These are phyloP conservation scores for Tamandua tetradactyla DNA, from an alignment of 2,797 vertebrate genomes.

Conservation along the genomic window DNA sequence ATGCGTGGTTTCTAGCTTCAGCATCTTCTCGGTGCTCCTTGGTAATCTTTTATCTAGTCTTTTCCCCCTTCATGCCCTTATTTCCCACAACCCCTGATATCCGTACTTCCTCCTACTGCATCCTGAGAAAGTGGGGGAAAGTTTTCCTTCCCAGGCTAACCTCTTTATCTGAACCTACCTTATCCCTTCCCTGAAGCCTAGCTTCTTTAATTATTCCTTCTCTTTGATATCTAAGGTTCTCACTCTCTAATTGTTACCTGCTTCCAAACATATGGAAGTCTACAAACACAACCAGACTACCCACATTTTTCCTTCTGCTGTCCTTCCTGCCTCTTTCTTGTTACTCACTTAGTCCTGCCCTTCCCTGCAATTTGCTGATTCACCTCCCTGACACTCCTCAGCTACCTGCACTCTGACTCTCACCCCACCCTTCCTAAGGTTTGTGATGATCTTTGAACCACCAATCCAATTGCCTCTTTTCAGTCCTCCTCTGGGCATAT, in stretches of 20 bases:
- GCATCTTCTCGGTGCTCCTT: neutral
- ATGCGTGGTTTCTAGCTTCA: neutral
- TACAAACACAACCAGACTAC: neutral
- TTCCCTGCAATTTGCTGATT: neutral
- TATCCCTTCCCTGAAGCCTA: neutral
- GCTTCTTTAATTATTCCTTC: neutral
- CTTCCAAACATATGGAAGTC: neutral
- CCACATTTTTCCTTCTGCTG: neutral
- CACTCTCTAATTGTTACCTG: neutral
- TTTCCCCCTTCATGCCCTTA: neutral
- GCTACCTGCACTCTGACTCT: neutral
- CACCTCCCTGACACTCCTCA: neutral
- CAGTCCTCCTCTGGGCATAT: neutral
- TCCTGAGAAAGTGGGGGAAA: neutral
- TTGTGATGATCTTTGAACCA: neutral
- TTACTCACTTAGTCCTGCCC: no score
- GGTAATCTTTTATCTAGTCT: neutral
- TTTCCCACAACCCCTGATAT: neutral
- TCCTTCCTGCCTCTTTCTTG: neutral
- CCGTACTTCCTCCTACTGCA: neutral
- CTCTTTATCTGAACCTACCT: neutral
- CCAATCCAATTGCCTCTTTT: neutral
- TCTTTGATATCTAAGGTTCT: neutral
- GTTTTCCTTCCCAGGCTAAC: neutral
- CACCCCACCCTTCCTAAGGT: neutral